Percentiles rank a stretch among this genome's conserved stretches.
phyloP scores from a whole-genome alignment of 2,113 vertebrate genomes.

The Ptilorrhoa leucosticta region DNA sequence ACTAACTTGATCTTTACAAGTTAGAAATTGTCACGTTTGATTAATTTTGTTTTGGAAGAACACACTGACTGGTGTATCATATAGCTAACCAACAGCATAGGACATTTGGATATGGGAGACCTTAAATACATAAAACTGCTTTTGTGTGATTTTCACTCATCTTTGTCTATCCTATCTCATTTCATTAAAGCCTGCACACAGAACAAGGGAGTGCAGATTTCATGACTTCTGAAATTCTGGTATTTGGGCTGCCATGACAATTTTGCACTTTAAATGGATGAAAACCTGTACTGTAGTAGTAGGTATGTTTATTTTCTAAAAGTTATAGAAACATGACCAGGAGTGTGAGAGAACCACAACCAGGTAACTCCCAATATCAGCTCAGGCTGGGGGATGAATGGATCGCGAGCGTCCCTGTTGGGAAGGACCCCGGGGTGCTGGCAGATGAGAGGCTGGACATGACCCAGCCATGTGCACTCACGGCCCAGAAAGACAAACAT shows the following conservation, averaged over 20 bases:
- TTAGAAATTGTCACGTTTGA: background rate
- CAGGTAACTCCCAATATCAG: background rate
- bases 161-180: background rate
- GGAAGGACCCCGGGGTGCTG: background rate
- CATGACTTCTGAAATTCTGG: background rate
- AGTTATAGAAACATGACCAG: background rate
- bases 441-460: background rate
- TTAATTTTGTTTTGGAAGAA: background rate
- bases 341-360: background rate
- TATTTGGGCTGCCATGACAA: background rate
- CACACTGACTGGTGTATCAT: background rate
- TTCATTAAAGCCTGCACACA: background rate
- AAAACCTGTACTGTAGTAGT: background rate
- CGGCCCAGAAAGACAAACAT: background rate
- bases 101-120: background rate
- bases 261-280: background rate
- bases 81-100: background rate
- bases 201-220: background rate
- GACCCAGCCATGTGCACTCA: background rate
- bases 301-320: background rate
- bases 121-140: background rate
- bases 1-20: background rate
- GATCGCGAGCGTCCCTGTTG: rapidly evolving
- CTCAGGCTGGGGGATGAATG: rapidly evolving
- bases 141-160: background rate